phyloP scores from a whole-genome alignment of 2,797 vertebrate species.

The Pterois miles region DNA sequence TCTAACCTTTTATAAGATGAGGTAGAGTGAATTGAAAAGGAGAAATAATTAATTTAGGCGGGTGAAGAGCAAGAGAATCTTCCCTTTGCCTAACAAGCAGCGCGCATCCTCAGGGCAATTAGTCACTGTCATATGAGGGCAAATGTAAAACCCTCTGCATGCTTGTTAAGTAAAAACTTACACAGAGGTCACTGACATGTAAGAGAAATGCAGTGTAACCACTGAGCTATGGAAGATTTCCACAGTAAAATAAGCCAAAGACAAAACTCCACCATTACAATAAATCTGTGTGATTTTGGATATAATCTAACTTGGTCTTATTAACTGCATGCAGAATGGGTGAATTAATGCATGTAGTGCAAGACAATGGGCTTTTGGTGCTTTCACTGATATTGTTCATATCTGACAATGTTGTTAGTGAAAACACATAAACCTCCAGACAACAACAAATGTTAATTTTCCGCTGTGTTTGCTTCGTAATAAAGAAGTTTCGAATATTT shows the following conservation, averaged over 20 bases:
- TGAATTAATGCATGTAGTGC: background rate
- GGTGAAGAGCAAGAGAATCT: slow-evolving; percentile 79
- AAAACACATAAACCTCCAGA: background rate
- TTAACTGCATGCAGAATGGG: slow-evolving; percentile 8
- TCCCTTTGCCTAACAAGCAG: slow-evolving; percentile 86
- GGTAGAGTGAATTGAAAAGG: slow-evolving; percentile 80
- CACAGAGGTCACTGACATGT: slow-evolving; percentile 86
- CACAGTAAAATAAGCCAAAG: slow-evolving; percentile 50
- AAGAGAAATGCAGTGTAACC: slow-evolving; percentile 80
- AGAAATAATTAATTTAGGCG: slow-evolving; percentile 86
- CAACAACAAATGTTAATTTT: too few species aligned
- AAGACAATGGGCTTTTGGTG: background rate
- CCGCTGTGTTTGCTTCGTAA: background rate
- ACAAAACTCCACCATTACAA: slow-evolving; percentile 51
- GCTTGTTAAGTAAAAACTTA: slow-evolving; percentile 90
- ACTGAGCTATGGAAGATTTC: slow-evolving; percentile 69
- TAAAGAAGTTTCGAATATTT: background rate
- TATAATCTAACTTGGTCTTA: slow-evolving; percentile 17
- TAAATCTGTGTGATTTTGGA: slow-evolving; percentile 32
- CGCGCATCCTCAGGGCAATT: slow-evolving; percentile 87
- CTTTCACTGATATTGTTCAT: background rate
- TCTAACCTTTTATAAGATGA: slow-evolving; percentile 78
- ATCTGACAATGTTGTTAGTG: background rate
- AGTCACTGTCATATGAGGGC: slow-evolving; percentile 89
- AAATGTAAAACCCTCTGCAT: slow-evolving; percentile 87